A percentile compares a stretch with the other conserved stretches of the same genome.
Evolutionary conservation across 2,797 vertebrate genomes (phyloP).

Genomic region (Percopsis omiscomaycus): DNA sequence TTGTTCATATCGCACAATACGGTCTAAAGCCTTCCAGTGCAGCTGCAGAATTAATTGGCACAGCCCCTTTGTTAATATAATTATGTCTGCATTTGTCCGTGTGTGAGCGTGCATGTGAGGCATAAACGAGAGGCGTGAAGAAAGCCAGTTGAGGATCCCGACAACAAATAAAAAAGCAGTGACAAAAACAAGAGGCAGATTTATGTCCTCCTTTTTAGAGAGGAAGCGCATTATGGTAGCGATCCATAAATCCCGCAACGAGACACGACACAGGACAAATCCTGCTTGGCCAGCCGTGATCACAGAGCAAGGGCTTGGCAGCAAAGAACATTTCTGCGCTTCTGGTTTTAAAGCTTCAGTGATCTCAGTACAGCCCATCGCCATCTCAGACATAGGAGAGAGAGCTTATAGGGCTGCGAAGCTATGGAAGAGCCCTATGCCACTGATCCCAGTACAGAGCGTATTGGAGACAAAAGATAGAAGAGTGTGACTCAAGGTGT

Average conservation of each 20-base stretch:
- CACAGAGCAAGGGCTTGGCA: slow-evolving; percentile 23
- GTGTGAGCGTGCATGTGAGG: slow-evolving; percentile 10
- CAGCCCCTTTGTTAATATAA: slow-evolving; percentile 14
- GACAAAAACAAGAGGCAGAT: slow-evolving; percentile 57
- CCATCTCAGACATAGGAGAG: slow-evolving; percentile 12
- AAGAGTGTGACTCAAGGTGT: slow-evolving; percentile 7
- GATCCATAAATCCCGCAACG: slow-evolving; percentile 65
- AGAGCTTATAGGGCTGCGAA: slow-evolving; percentile 23
- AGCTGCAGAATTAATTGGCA: slow-evolving; percentile 50
- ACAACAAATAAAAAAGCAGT: slow-evolving; percentile 63
- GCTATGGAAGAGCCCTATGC: slow-evolving; percentile 9
- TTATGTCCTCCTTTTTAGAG: slow-evolving; percentile 55
- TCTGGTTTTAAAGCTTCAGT: slow-evolving; percentile 30
- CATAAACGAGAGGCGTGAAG: slow-evolving; percentile 46
- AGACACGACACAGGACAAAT: slow-evolving; percentile 51
- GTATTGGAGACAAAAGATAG: slow-evolving; percentile 25
- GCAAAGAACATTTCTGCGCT: slow-evolving; percentile 31
- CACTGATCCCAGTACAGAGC: slow-evolving; percentile 31
- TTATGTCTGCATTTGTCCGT: not conserved
- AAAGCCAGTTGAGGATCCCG: slow-evolving; percentile 50
- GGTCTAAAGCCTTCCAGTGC: slow-evolving; percentile 16
- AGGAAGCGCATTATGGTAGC: slow-evolving; percentile 64
- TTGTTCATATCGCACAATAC: not conserved
- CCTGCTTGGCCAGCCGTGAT: slow-evolving; percentile 17
- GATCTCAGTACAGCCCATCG: slow-evolving; percentile 13